phyloP scores from a whole-genome alignment of 2,113 vertebrate genomes.

The Hipposideros armiger region DNA sequence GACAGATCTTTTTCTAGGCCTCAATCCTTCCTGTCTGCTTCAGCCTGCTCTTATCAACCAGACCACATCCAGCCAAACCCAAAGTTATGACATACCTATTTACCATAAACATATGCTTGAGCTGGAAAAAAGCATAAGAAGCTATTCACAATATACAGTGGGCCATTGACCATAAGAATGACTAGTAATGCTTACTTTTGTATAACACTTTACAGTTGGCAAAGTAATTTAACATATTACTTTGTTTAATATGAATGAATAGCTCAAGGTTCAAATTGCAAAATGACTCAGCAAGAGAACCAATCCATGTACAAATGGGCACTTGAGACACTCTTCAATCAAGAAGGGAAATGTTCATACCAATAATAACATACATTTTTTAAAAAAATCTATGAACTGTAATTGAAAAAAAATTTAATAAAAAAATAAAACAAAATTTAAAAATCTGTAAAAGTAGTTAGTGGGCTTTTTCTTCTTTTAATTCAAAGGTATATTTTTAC shows the following conservation, averaged over 20 bases:
- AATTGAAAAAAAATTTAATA: not conserved
- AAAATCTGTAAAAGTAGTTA: not conserved
- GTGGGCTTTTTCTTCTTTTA: not conserved
- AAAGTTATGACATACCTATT: not conserved
- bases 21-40: not conserved
- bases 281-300: not conserved
- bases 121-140: not conserved
- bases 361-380: not conserved
- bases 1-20: not conserved
- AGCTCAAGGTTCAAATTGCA: not conserved
- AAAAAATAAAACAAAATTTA: not conserved
- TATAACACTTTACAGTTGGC: not conserved
- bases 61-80: not conserved
- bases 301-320: not conserved
- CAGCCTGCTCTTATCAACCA: not conserved
- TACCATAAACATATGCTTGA: not conserved
- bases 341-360: not conserved
- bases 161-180: not conserved
- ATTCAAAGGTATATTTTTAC: not conserved
- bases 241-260: conserved; percentile 30
- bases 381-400: not conserved
- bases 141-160: not conserved
- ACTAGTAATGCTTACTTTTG: not conserved
- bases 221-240: not conserved
- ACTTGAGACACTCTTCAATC: not conserved